Base-by-base conservation (phyloP, 1,140 invertebrate genomes). In the Aphaenogaster floridana region DNA sequence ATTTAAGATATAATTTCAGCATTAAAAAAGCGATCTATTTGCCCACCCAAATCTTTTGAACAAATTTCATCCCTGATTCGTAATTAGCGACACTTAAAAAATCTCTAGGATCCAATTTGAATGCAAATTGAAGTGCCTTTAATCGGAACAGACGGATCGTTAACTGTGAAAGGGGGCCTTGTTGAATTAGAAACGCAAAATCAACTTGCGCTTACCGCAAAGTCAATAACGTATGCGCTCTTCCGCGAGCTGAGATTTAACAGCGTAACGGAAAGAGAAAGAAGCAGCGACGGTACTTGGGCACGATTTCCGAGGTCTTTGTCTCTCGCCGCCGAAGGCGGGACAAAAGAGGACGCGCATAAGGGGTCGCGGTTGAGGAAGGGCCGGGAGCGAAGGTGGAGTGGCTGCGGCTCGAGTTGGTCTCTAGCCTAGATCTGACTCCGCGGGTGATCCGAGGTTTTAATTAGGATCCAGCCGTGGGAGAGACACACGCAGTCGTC, bases 351-450 rank as follows among this genome's bases (percentile, higher is more conserved):
- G 85, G 50, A 63, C 13, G 63, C 59, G 36, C 34, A 61, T 64
- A 83, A 57, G 52, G 50, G 77, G 45, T 78, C 80, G 76, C 36
- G 61, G 57, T 71, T 57, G 45, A 86, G 71, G 71, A 88, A 90
- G 86, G 88, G 77, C 42, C 87, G 86, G 86, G 86, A 91, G 89
- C 89, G 88, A 89, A 90, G 88, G 86, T 89, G 81, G 72, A 90
- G 90, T 64, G 87, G 88, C 63, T 69, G 63, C n/a, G 78, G 84
- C 86, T 87, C 74, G 76, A 89, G 88, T 71, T 86, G 80, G 86
- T 91, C 92, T 92, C 92, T 92, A 93, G 92, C 90, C 91, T 93
- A 94, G 93, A 94, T 94, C 93, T 90, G 84, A 90, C 90, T 92
- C 86, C 68, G 85, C 87, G 90, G 92, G 78, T 89, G 80, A 92